Base-by-base conservation (phyloP, 2,113 vertebrate genomes). In the Melanotaenia duboulayi region DNA sequence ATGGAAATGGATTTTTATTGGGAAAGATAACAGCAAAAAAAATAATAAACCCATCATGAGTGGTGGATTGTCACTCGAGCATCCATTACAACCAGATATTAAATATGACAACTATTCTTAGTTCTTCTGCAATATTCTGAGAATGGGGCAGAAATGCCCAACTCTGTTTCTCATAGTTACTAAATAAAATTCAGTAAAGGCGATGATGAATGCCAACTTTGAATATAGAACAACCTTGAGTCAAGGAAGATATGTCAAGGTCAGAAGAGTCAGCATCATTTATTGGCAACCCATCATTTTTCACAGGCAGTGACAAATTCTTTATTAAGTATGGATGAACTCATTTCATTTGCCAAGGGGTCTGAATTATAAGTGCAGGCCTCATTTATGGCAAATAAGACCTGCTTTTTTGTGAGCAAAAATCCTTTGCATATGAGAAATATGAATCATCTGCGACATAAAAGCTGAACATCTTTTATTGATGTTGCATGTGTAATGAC, bases 171-270 rank as follows among this genome's bases (percentile, higher is more conserved):
- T 70, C 48, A 60, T 50, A 40, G 52, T 65, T 52, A 46, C 11
- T 79, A 39, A n/a, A 73, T 74, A n/a, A 48, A 24, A 40, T 35
- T n/a, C 51, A 56, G 11, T 62, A 62, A 65, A 62, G 71, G 69
- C 69, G 57, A 48, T 68, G 71, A 77, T 54, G 52, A 78, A 84
- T 63, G 52, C 37, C 68, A 68, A 68, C 52, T 61, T 58, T 81
- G 58, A 56, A 59, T 76, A 79, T 64, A 50, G 72, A 79, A 79
- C 52, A 80, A 77, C 35, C 19, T 0, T 20, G 25, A 67, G 62
- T 81, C 62, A 70, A 59, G 39, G 8, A 19, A 50, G 39, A 55
- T 52, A 54, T 67, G 66, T 39, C 76, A 82, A 84, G 44, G 44
- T 48, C 44, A n/a, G 51, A 23, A 75, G 64, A 66, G 44, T 62